Percentiles rank a stretch among this genome's conserved stretches.
Conservation (phyloP, 53 echinoderm and acorn worm genomes). For the Zoroaster sp. region DNA sequence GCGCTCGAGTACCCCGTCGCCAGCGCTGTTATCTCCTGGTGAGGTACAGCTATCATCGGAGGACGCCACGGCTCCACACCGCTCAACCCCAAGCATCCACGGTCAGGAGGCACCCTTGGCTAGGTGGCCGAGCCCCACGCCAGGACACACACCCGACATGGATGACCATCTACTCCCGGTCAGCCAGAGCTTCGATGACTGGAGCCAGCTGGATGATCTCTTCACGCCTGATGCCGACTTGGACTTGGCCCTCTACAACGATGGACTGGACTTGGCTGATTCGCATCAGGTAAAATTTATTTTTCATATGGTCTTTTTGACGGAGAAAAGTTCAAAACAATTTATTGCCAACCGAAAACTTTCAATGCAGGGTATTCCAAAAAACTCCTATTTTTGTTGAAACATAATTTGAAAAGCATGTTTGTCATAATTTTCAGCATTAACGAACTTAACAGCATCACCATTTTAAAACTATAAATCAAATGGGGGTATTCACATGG, state of each 20-base stretch:
- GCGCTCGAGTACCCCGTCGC: not conserved
- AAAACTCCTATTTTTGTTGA: too few relatives aligned
- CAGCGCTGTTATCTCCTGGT: not conserved
- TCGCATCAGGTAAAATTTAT: not conserved
- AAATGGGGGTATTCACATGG: too few relatives aligned
- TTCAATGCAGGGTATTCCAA: too few relatives aligned
- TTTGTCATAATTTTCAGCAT: too few relatives aligned
- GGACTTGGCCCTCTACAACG: constrained; percentile 31
- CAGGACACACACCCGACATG: constrained; percentile 1
- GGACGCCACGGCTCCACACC: not conserved
- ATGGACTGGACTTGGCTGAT: not conserved
- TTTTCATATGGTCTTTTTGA: not conserved
- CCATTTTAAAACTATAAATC: too few relatives aligned
- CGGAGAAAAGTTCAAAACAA: too few relatives aligned
- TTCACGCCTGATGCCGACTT: constrained; percentile 45
- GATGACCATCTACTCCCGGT: not conserved
- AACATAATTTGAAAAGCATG: too few relatives aligned
- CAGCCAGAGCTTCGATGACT: constrained; percentile 25
- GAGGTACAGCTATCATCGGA: not conserved
- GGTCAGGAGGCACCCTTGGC: not conserved
- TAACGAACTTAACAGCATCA: too few relatives aligned
- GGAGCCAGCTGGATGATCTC: constrained; percentile 34
- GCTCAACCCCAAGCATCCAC: not conserved
- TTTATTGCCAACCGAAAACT: too few relatives aligned
- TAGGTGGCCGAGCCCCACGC: constrained; percentile 15